These are phyloP conservation scores for Menura novaehollandiae DNA, from an alignment of 2,113 vertebrate genomes.

Conservation along the genomic window DNA sequence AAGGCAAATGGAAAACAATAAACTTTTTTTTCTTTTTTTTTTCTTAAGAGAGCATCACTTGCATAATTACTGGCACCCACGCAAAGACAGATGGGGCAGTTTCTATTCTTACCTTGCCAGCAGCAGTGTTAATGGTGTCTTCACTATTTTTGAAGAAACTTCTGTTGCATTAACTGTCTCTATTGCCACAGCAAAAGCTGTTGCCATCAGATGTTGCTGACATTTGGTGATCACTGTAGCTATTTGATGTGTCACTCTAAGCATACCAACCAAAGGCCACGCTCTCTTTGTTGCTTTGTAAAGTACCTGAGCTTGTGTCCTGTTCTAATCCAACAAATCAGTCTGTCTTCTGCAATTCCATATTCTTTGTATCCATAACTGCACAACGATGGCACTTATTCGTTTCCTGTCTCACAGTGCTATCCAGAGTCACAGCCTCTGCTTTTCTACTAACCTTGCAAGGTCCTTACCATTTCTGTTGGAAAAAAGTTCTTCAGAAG, in stretches of 20 bases:
- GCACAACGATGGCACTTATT: neutral
- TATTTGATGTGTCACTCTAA: neutral
- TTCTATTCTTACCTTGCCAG: slow-evolving; percentile 66
- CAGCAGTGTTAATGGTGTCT: slow-evolving; percentile 49
- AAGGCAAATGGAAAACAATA: slow-evolving; percentile 72
- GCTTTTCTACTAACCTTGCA: neutral
- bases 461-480: neutral
- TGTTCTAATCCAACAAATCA: neutral
- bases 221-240: neutral
- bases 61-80: slow-evolving; percentile 47
- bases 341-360: neutral
- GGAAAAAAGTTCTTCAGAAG: neutral
- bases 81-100: neutral
- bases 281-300: neutral
- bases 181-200: neutral
- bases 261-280: neutral
- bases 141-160: slow-evolving; percentile 21
- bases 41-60: slow-evolving; percentile 49
- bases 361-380: neutral
- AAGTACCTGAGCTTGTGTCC: neutral
- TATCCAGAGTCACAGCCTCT: neutral
- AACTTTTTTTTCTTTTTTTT: neutral
- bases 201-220: neutral
- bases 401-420: neutral
- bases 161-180: neutral